Conservation (phyloP, 1,140 invertebrate species). For the Cardiocondyla obscurior region DNA sequence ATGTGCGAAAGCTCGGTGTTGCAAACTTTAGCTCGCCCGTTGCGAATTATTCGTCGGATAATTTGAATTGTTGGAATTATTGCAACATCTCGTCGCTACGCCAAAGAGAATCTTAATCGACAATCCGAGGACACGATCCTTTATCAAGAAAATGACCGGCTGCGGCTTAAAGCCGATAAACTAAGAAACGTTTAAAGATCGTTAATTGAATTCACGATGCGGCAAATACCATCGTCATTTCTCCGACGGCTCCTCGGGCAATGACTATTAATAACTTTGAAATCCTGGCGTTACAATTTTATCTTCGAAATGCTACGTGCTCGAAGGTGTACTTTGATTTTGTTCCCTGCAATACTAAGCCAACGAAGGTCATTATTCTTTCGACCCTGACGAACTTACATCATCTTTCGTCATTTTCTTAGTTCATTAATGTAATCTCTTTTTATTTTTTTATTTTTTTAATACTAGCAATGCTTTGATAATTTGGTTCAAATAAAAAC, state of each 20-base stretch:
- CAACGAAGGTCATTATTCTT: slow-evolving; percentile 20
- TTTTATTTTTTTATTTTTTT: no score
- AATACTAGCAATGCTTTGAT: not conserved
- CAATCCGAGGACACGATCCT: not conserved
- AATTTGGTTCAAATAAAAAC: not conserved
- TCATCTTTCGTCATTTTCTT: slow-evolving; percentile 40
- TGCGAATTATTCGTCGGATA: not conserved
- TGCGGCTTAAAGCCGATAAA: slow-evolving; percentile 13
- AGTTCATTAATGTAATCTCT: not conserved
- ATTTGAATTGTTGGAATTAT: not conserved
- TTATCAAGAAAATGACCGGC: not conserved
- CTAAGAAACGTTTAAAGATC: not conserved
- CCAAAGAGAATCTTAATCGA: not conserved
- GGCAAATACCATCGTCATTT: slow-evolving; percentile 1
- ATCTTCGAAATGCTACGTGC: not conserved
- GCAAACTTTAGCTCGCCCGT: not conserved
- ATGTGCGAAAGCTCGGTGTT: not conserved
- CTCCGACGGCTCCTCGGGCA: not conserved
- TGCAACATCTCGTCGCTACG: not conserved
- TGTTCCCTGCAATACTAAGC: not conserved
- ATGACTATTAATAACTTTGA: no score
- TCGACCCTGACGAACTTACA: slow-evolving; percentile 46
- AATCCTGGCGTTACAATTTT: not conserved
- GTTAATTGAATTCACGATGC: not conserved
- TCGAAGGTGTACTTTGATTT: slow-evolving; percentile 12